phyloP scores from a whole-genome alignment of 2,888 invertebrate species.

The Phlogophora meticulosa region DNA sequence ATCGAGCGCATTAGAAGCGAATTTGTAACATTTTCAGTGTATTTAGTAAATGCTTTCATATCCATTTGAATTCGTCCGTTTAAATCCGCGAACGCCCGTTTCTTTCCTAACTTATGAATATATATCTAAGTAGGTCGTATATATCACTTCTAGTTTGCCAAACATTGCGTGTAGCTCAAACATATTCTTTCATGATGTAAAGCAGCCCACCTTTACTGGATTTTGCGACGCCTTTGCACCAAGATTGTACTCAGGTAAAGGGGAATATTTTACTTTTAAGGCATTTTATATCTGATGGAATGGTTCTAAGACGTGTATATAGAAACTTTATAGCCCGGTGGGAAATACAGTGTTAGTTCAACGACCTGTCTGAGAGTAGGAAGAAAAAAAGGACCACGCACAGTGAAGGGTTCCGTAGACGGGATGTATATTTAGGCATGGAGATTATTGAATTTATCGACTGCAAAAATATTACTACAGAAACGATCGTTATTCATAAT shows the following conservation, averaged over 20 bases:
- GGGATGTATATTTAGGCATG: too few relatives aligned
- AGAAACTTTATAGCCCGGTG: constrained; percentile 25
- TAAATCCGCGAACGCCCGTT: constrained; percentile 20
- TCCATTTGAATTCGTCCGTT: constrained; percentile 13
- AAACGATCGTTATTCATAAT: background rate
- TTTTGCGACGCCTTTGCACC: constrained; percentile 38
- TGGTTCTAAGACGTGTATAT: constrained; percentile 8
- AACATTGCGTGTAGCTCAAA: constrained; percentile 48
- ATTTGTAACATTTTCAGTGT: too few relatives aligned
- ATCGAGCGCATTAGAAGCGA: too few relatives aligned
- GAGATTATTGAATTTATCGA: too few relatives aligned
- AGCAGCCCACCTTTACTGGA: constrained; percentile 39
- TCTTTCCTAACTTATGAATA: constrained; percentile 56
- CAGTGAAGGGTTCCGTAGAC: too few relatives aligned
- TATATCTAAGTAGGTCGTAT: constrained; percentile 47
- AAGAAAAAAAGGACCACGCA: background rate
- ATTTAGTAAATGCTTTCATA: background rate
- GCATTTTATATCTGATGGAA: constrained; percentile 31
- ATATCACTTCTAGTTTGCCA: constrained; percentile 46
- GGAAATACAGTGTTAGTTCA: constrained; percentile 11
- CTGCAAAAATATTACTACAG: background rate
- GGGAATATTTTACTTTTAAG: constrained; percentile 36
- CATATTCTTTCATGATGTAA: constrained; percentile 61
- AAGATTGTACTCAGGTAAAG: constrained; percentile 29
- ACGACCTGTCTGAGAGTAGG: background rate